Conservation (phyloP, 2,888 invertebrate genomes). For the Trichopoda pennipes region DNA sequence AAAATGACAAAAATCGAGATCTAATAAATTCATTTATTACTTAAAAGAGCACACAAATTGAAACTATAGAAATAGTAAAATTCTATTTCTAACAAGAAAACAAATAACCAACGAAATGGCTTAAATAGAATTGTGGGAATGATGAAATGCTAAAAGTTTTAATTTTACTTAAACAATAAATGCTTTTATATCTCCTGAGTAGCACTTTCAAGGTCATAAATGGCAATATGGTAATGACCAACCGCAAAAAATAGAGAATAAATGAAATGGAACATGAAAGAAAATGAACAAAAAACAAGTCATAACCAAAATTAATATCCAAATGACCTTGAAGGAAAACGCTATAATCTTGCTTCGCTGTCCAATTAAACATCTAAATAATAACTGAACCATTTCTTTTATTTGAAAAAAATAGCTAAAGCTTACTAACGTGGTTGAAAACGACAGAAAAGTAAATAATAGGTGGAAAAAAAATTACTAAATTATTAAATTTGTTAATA, state of each 20-base stretch:
- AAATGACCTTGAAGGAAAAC: constrained; percentile 57
- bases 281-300: constrained; percentile 28
- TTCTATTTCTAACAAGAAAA: too few relatives aligned
- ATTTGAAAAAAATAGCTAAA: not conserved
- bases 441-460: too few relatives aligned
- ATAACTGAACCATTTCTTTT: constrained; percentile 2
- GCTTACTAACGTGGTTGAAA: too few relatives aligned
- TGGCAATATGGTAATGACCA: too few relatives aligned
- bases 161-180: constrained; percentile 37
- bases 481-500: too few relatives aligned
- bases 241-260: constrained; percentile 26
- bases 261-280: constrained; percentile 1
- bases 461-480: too few relatives aligned
- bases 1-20: not conserved
- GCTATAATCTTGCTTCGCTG: not conserved
- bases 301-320: constrained; percentile 20
- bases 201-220: constrained; percentile 48
- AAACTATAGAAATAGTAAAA: too few relatives aligned
- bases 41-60: constrained; percentile 26
- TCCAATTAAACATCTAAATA: constrained; percentile 20
- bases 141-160: constrained; percentile 40
- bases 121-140: constrained; percentile 51
- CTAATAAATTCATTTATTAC: constrained; percentile 56
- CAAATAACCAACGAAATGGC: constrained; percentile 17
- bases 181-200: constrained; percentile 23